Percentiles rank a stretch among this genome's conserved stretches.
These are phyloP conservation scores for Drosophila colorata DNA, from an alignment of 2,888 invertebrate species.

Conservation along the genomic window DNA sequence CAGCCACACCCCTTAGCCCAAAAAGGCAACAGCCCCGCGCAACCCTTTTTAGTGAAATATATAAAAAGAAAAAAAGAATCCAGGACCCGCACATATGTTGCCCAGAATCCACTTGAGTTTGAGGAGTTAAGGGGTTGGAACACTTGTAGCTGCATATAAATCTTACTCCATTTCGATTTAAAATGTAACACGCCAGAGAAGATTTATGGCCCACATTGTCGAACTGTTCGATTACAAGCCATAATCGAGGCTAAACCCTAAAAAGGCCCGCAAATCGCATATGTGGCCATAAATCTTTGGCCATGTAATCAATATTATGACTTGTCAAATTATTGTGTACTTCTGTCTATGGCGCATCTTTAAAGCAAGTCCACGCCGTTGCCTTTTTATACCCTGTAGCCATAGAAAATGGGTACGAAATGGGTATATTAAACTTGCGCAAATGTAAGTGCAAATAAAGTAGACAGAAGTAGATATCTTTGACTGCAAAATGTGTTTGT, in stretches of 20 bases:
- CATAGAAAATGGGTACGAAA: not conserved
- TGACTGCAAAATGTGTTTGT: too few relatives aligned
- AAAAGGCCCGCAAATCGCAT: slow-evolving; percentile 41
- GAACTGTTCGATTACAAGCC: slow-evolving; percentile 84
- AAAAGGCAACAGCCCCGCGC: slow-evolving; percentile 3
- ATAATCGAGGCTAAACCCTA: slow-evolving; percentile 81
- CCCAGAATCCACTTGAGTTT: slow-evolving; percentile 50
- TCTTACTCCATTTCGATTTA: slow-evolving; percentile 70
- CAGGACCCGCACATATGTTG: slow-evolving; percentile 67
- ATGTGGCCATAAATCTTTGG: slow-evolving; percentile 74
- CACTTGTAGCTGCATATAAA: slow-evolving; percentile 75
- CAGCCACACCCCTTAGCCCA: slow-evolving; percentile 29
- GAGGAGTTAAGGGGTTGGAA: slow-evolving; percentile 2
- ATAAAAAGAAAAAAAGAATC: slow-evolving; percentile 2
- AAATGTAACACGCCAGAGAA: slow-evolving; percentile 66
- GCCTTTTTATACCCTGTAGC: slow-evolving; percentile 2
- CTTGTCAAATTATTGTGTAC: slow-evolving; percentile 79
- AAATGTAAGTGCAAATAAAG: not conserved
- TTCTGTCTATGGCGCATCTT: slow-evolving; percentile 40
- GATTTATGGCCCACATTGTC: slow-evolving; percentile 84
- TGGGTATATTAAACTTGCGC: not conserved
- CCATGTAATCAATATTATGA: slow-evolving; percentile 76
- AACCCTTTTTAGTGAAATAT: slow-evolving; percentile 55
- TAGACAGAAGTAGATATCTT: too few relatives aligned
- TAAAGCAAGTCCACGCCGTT: slow-evolving; percentile 38